Conservation (phyloP, 2,888 invertebrate species). For the Patella caerulea region DNA sequence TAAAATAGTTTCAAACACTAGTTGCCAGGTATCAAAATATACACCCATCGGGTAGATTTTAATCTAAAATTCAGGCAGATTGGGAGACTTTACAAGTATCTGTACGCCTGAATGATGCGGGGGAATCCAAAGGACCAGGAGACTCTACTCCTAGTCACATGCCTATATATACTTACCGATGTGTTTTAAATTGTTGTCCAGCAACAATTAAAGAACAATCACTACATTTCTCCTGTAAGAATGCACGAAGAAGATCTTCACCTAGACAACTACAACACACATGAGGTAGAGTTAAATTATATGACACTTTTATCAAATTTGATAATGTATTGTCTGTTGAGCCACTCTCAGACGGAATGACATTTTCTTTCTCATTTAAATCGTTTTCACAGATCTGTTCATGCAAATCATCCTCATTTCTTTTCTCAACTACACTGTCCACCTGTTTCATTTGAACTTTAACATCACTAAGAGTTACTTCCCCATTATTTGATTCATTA, state of each 20-base stretch:
- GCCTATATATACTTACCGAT: constrained; percentile 41
- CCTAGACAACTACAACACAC: constrained; percentile 50
- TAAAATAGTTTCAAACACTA: no score
- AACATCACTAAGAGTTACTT: neutral
- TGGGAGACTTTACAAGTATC: no score
- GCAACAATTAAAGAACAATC: constrained; percentile 49
- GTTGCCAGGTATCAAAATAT: no score
- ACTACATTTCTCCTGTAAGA: constrained; percentile 41
- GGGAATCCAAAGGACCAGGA: no score
- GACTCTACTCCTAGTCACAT: no score
- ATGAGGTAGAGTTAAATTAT: constrained; percentile 32
- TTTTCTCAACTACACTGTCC: neutral
- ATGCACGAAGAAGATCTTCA: constrained; percentile 49
- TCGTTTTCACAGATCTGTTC: neutral
- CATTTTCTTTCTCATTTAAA: neutral
- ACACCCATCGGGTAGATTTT: no score
- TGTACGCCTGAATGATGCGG: no score
- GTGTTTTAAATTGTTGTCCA: constrained; percentile 46
- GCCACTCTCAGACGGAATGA: neutral
- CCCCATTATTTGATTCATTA: neutral
- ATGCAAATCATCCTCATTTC: neutral
- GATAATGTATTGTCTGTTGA: constrained; percentile 16
- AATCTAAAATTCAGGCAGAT: no score
- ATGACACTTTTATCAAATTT: constrained; percentile 33
- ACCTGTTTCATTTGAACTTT: neutral